Evolutionary conservation across 2,113 vertebrate species (phyloP).

Genomic region (Pachycephala philippinensis): DNA sequence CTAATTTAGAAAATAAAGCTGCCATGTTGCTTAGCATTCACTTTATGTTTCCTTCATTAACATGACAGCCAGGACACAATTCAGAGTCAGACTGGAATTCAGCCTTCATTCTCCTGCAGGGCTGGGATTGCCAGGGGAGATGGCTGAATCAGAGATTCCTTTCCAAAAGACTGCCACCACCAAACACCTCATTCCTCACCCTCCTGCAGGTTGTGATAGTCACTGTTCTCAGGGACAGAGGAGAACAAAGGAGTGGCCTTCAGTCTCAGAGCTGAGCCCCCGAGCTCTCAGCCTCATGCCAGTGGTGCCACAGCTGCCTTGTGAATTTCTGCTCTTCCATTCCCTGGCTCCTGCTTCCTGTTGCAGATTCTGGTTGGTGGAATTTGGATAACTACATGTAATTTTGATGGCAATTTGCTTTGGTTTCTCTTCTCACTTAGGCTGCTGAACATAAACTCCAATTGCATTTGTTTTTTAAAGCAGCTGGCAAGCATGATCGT

Average conservation of each 20-base stretch:
- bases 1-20: background rate
- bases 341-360: background rate
- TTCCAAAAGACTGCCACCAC: background rate
- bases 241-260: background rate
- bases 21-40: background rate
- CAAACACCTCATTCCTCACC: background rate
- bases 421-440: slow-evolving; percentile 4
- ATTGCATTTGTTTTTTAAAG: slow-evolving; percentile 22
- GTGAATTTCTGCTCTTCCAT: background rate
- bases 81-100: background rate
- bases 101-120: background rate
- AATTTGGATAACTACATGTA: background rate
- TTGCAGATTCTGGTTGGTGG: background rate
- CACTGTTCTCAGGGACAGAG: background rate
- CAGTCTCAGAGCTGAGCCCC: background rate
- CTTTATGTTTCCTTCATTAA: background rate
- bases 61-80: background rate
- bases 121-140: background rate
- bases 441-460: slow-evolving; percentile 6
- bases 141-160: background rate
- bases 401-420: slow-evolving; percentile 3
- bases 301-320: background rate
- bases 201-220: background rate
- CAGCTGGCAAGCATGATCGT: background rate
- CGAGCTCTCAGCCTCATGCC: background rate